Evolutionary conservation across 2,113 vertebrate genomes (phyloP).

Genomic region (Lamprotornis superbus): DNA sequence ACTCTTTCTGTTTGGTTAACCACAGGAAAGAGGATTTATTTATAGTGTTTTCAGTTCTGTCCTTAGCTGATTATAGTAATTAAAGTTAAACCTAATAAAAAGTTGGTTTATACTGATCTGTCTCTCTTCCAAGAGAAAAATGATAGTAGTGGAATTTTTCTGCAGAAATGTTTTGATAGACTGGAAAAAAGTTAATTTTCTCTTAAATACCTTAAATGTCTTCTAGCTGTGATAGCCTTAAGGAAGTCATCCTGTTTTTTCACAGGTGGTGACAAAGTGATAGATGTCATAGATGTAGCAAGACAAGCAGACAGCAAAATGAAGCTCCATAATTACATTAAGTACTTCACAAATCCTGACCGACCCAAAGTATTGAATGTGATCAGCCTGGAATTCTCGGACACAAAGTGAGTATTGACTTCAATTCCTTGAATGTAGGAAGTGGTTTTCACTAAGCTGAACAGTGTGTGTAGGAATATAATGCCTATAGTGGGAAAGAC

Average conservation of each 20-base stretch:
- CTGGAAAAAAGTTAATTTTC: background rate
- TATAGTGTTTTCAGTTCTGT: background rate
- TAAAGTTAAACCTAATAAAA: background rate
- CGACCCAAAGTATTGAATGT: conserved; percentile 97
- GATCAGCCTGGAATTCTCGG: conserved; percentile 99
- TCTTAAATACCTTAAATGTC: background rate
- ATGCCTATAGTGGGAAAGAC: background rate
- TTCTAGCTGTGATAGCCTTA: background rate
- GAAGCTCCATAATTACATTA: conserved; percentile 93
- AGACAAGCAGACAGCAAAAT: conserved; percentile 99
- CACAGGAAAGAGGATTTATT: background rate
- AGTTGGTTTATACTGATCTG: background rate
- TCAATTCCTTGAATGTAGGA: background rate
- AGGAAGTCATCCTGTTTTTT: conserved; percentile 17
- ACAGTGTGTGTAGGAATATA: background rate
- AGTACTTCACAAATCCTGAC: conserved; percentile 89
- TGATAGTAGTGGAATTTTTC: background rate
- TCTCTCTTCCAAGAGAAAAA: background rate
- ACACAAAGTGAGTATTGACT: conserved; percentile 88
- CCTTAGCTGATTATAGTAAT: background rate
- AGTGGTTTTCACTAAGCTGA: conserved; percentile 5
- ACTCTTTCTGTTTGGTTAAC: background rate
- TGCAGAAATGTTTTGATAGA: background rate
- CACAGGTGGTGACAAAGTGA: conserved; percentile 94
- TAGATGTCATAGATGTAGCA: conserved; percentile 98